phyloP scores from a whole-genome alignment of 1,140 invertebrate genomes.

The Luehdorfia chinensis region DNA sequence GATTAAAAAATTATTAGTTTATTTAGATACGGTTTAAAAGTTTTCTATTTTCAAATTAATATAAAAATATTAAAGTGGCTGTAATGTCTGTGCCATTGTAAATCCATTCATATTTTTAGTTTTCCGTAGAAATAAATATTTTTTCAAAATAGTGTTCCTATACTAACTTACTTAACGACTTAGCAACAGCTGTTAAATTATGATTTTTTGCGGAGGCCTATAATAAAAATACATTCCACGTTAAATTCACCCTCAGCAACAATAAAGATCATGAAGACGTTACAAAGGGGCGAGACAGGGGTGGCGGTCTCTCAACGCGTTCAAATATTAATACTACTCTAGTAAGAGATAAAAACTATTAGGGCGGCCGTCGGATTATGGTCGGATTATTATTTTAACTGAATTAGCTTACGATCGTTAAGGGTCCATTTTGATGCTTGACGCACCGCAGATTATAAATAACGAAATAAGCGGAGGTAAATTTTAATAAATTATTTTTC shows the following conservation, averaged over 20 bases:
- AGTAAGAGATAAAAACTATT: slow-evolving; percentile 70
- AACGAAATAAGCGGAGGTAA: slow-evolving; percentile 14
- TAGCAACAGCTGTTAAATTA: too few relatives aligned
- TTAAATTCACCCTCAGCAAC: slow-evolving; percentile 15
- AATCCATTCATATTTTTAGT: too few relatives aligned
- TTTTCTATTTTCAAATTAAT: too few relatives aligned
- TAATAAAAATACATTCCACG: not conserved
- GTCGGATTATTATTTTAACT: slow-evolving; percentile 73
- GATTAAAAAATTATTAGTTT: too few relatives aligned
- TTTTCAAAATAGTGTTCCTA: too few relatives aligned
- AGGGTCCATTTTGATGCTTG: slow-evolving; percentile 38
- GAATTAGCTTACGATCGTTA: slow-evolving; percentile 68
- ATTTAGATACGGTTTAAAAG: too few relatives aligned
- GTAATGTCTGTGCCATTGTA: too few relatives aligned
- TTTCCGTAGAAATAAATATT: too few relatives aligned
- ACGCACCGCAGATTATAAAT: slow-evolving; percentile 40
- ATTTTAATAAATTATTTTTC: too few relatives aligned
- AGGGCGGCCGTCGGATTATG: slow-evolving; percentile 58
- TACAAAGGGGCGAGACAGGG: slow-evolving; percentile 20
- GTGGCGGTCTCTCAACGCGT: slow-evolving; percentile 26
- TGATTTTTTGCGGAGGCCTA: slow-evolving; percentile 1
- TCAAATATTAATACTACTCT: slow-evolving; percentile 68
- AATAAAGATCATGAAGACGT: slow-evolving; percentile 29
- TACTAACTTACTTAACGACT: too few relatives aligned
- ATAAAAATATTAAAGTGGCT: too few relatives aligned